Conservation (phyloP, 2,113 vertebrate species). For the Eublepharis macularius region DNA sequence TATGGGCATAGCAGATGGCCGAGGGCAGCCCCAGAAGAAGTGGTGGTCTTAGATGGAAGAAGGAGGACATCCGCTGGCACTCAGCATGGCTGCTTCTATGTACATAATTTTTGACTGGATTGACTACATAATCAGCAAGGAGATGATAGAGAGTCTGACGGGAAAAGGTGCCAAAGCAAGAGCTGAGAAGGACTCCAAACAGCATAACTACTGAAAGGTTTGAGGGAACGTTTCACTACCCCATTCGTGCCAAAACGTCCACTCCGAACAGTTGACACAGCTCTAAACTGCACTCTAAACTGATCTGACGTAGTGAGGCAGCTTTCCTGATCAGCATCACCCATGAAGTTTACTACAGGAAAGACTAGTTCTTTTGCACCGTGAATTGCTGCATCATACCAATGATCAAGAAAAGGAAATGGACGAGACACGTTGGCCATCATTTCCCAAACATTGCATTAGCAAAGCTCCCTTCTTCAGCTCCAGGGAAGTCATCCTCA, state of each 20-base stretch:
- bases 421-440: background rate
- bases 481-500: background rate
- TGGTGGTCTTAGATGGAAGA: too few species aligned
- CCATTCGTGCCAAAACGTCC: background rate
- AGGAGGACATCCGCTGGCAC: too few species aligned
- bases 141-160: background rate
- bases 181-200: background rate
- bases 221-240: background rate
- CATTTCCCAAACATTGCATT: background rate
- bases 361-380: background rate
- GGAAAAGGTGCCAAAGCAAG: background rate
- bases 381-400: background rate
- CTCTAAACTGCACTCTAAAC: background rate
- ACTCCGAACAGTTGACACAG: background rate
- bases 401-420: slow-evolving; percentile 5
- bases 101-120: background rate
- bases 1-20: too few species aligned
- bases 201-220: background rate
- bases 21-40: too few species aligned
- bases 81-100: too few species aligned
- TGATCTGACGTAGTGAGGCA: background rate
- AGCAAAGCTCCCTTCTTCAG: background rate
- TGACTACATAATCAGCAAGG: background rate
- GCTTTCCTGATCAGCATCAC: background rate
- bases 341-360: background rate